phyloP scores from a whole-genome alignment of 2,888 invertebrate genomes.

The Drosophila algonquin region DNA sequence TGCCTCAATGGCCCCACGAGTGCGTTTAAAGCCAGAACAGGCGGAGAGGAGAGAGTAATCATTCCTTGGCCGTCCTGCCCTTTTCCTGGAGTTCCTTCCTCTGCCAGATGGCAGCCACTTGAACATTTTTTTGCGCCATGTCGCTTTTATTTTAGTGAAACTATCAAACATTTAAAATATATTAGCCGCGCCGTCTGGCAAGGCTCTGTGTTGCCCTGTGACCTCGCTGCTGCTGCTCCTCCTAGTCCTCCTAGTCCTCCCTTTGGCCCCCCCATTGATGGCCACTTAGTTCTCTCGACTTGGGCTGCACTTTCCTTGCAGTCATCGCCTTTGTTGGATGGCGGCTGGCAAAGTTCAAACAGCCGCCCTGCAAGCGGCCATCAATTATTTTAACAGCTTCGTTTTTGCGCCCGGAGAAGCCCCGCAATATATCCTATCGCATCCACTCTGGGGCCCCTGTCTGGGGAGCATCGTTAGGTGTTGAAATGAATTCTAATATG shows the following conservation, averaged over 20 bases:
- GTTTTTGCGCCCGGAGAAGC: slow-evolving; percentile 40
- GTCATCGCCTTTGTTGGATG: slow-evolving; percentile 21
- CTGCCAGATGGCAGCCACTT: slow-evolving; percentile 68
- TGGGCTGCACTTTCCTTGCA: slow-evolving; percentile 64
- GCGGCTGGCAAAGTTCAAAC: slow-evolving; percentile 67
- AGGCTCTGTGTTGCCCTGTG: slow-evolving; percentile 8
- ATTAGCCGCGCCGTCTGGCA: slow-evolving; percentile 58
- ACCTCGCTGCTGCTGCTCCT: not conserved
- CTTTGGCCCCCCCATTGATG: slow-evolving; percentile 49
- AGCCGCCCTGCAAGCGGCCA: slow-evolving; percentile 73
- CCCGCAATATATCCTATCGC: slow-evolving; percentile 42
- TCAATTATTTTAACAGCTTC: slow-evolving; percentile 78
- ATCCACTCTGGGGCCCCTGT: slow-evolving; percentile 43
- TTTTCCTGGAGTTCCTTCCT: slow-evolving; percentile 14
- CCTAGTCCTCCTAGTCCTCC: too few species aligned
- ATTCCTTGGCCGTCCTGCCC: slow-evolving; percentile 29
- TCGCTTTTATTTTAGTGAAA: slow-evolving; percentile 73
- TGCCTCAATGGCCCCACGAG: slow-evolving; percentile 63
- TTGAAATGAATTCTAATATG: slow-evolving; percentile 71
- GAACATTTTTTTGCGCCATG: slow-evolving; percentile 65
- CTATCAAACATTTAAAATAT: slow-evolving; percentile 80
- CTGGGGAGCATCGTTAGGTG: slow-evolving; percentile 51
- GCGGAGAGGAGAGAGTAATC: slow-evolving; percentile 15
- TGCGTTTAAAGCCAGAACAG: slow-evolving; percentile 65
- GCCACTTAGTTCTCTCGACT: slow-evolving; percentile 74